Evolutionary conservation across 2,888 invertebrate species (phyloP), one percentile per base, ranked within the genome.

Genomic region (Melieria crassipennis): DNA sequence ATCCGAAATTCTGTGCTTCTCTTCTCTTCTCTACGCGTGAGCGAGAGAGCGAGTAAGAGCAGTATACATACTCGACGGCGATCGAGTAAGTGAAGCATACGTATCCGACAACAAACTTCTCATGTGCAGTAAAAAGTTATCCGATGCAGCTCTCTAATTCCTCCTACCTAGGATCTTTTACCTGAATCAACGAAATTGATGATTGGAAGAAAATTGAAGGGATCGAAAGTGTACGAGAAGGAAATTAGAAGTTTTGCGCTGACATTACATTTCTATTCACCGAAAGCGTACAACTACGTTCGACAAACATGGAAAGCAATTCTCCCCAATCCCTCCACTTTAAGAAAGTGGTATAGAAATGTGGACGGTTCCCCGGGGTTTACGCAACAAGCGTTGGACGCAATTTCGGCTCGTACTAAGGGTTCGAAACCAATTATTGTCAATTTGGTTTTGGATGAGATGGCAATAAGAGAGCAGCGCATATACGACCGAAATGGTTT

Each of bases 231-330:
- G 64, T 64, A 64, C 30, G 50, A 16, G 11, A 30, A 64, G 30
- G 42, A 64, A 52, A 64, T 64, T 30, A 63, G 47, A 63, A 63
- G 63, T 16, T 81, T 83, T 77, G 81, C 82, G 1, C 66, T 79
- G 43, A 83, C 82, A 5, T 70, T 83, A 4, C 78, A 83, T 65
- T 84, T 80, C 69, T 82, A 82, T 65, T 82, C 81, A 0, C 79
- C 80, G n/a, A 79, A 78, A 73, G 84, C 79, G 1, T 83, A 84
- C 70, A 68, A 77, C 11, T 85, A 81, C 75, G 80, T 84, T 3
- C 67, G 84, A 72, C 70, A 81, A 75, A 77, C 75, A 58, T 85
- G 83, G 75, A 71, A 80, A 11, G 78, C 78, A 6, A 73, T 73
- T 67, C 71, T 83, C 16, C 84, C 85, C 43, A 80, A 81, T 73